Conservation (phyloP, 2,113 vertebrate species). For the Pavo muticus region DNA sequence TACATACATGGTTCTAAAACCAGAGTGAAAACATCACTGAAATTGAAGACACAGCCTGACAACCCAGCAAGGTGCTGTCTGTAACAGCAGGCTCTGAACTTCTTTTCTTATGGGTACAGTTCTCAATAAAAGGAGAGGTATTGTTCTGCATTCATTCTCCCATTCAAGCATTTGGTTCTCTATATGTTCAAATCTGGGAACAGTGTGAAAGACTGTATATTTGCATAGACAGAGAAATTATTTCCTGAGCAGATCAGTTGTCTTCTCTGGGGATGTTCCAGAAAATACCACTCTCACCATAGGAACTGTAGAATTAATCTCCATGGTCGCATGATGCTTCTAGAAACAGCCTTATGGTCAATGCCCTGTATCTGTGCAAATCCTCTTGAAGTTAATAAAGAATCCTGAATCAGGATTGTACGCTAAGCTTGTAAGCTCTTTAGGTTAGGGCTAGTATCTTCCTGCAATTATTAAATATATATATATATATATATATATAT, state of each 20-base stretch:
- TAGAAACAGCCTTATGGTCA: constrained; percentile 14
- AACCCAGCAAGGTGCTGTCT: neutral
- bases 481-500: neutral
- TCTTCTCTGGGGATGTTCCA: neutral
- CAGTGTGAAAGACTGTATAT: neutral
- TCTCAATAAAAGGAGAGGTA: neutral
- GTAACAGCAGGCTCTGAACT: neutral
- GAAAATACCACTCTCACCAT: rapidly evolving
- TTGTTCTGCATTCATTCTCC: neutral
- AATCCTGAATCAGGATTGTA: constrained; percentile 29
- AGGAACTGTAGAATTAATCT: constrained; percentile 16
- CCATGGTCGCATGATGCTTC: neutral
- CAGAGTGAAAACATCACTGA: neutral
- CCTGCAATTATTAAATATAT: neutral
- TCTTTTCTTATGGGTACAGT: neutral
- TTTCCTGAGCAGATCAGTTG: neutral
- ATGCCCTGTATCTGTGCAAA: neutral
- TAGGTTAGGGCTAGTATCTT: neutral
- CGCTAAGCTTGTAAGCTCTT: constrained; percentile 14
- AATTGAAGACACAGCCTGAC: neutral
- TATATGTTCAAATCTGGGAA: neutral
- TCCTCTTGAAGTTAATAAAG: neutral
- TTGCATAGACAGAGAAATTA: neutral
- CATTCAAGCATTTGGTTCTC: neutral
- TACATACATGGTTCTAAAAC: constrained; percentile 12